These are phyloP conservation scores for Poicephalus gulielmi DNA, from an alignment of 2,113 vertebrate genomes.

Conservation along the genomic window DNA sequence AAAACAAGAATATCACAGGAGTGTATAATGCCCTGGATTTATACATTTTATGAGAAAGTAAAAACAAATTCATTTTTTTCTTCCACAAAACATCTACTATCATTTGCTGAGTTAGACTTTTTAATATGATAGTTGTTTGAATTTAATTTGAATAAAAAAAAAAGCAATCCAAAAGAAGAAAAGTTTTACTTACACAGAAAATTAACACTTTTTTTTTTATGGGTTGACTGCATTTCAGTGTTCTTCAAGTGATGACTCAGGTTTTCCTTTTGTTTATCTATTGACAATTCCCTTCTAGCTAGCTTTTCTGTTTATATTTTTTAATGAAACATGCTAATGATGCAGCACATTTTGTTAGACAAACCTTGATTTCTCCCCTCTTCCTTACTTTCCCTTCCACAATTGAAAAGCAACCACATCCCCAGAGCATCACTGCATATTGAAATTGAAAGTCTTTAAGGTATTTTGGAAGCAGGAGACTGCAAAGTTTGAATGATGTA, in stretches of 20 bases:
- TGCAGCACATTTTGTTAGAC: neutral
- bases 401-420: neutral
- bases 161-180: neutral
- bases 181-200: neutral
- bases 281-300: neutral
- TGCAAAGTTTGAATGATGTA: conserved; percentile 26
- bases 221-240: neutral
- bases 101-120: neutral
- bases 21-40: neutral
- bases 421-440: neutral
- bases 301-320: neutral
- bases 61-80: neutral
- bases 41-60: neutral
- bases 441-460: neutral
- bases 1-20: neutral
- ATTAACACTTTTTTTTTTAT: neutral
- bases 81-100: neutral
- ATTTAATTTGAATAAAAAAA: conserved; percentile 4
- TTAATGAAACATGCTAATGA: neutral
- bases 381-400: neutral
- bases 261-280: neutral
- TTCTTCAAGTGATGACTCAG: conserved; percentile 26
- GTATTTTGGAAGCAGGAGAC: neutral
- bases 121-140: neutral
- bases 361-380: neutral